Evolutionary conservation across 2,113 vertebrate species (phyloP).

Genomic region (Hemiscyllium ocellatum): DNA sequence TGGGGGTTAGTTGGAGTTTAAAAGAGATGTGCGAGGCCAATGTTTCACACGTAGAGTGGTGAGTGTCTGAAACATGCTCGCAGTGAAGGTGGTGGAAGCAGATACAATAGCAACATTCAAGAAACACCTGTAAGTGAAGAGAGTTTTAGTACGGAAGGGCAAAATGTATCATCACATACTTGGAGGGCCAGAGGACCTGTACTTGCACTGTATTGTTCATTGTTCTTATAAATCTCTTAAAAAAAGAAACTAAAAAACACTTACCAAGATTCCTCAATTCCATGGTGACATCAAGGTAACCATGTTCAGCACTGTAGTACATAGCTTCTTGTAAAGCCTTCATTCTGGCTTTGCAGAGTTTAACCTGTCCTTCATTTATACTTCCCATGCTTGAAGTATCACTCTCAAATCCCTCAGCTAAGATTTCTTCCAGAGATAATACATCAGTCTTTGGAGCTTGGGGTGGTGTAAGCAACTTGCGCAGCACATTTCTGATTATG

Average conservation of each 20-base stretch:
- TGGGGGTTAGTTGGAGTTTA: too few species aligned
- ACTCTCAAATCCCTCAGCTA: conserved; percentile 85
- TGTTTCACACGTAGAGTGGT: too few species aligned
- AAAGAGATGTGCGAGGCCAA: too few species aligned
- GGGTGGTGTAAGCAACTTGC: conserved; percentile 89
- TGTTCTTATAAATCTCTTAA: not conserved
- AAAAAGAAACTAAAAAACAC: not conserved
- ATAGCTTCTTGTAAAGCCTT: conserved; percentile 93
- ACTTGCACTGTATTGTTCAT: too few species aligned
- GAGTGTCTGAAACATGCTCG: too few species aligned
- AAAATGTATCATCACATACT: too few species aligned
- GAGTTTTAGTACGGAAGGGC: too few species aligned
- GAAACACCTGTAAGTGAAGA: too few species aligned
- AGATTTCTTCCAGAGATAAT: conserved; percentile 91
- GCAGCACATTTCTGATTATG: conserved; percentile 75
- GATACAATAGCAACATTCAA: too few species aligned
- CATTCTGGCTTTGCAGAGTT: conserved; percentile 77
- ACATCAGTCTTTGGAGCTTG: conserved; percentile 84
- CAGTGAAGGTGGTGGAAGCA: too few species aligned
- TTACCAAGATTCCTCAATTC: conserved; percentile 83
- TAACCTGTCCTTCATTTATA: conserved; percentile 58
- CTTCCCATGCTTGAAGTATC: conserved; percentile 61
- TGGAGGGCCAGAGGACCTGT: too few species aligned
- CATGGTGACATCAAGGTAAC: conserved; percentile 95
- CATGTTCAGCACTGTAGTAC: conserved; percentile 92